These are phyloP conservation scores for Pantelozetes paolii DNA, from an alignment of 2,888 invertebrate species.

Conservation along the genomic window DNA sequence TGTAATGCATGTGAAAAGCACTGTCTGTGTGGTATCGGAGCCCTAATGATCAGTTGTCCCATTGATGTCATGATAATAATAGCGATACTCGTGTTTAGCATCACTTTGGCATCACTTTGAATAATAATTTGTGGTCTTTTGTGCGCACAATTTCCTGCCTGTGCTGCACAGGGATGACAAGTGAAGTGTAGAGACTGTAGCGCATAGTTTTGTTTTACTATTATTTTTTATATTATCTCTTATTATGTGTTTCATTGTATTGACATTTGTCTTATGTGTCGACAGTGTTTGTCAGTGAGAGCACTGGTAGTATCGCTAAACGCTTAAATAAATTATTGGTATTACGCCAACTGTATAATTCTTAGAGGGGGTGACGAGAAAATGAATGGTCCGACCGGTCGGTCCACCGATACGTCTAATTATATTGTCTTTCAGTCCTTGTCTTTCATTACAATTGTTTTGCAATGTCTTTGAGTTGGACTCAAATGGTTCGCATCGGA, in stretches of 20 bases:
- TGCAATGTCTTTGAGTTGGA: background rate
- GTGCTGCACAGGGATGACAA: conserved; percentile 14
- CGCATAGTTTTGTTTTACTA: conserved; percentile 26
- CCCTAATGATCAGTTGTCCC: conserved; percentile 30
- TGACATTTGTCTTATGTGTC: conserved; percentile 24
- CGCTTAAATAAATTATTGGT: conserved; percentile 33
- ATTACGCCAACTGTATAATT: conserved; percentile 27
- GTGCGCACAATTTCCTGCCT: conserved; percentile 28
- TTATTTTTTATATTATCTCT: conserved; percentile 16
- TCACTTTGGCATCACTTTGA: conserved; percentile 31
- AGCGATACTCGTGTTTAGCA: conserved; percentile 32
- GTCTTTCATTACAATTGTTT: background rate
- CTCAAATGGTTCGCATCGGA: conserved; percentile 19
- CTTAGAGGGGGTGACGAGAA: conserved; percentile 32
- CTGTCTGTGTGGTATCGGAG: conserved; percentile 9
- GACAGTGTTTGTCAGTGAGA: background rate
- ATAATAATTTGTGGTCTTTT: conserved; percentile 33
- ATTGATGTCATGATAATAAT: conserved; percentile 32
- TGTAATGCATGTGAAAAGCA: background rate
- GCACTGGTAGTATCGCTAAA: conserved; percentile 14
- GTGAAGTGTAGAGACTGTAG: conserved; percentile 16
- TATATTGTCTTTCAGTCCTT: conserved; percentile 4
- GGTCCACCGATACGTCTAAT: conserved; percentile 14
- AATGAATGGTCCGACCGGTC: conserved; percentile 25
- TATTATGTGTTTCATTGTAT: conserved; percentile 18